phyloP scores from a whole-genome alignment of 1,140 invertebrate species.

The Nephotettix cincticeps region DNA sequence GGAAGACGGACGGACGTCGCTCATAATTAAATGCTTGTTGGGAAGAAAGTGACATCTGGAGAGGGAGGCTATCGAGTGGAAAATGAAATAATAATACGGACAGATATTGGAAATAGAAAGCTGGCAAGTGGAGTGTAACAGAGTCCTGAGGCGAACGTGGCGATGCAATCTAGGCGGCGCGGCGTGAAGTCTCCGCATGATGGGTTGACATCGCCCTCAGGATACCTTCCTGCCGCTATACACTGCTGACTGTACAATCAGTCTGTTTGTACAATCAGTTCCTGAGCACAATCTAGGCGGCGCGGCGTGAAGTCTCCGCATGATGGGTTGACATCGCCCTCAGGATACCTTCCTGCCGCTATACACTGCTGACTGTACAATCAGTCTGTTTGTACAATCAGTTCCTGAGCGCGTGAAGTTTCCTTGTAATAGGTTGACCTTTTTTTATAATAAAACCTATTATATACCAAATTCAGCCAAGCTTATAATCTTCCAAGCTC shows the following conservation, averaged over 20 bases:
- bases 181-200: slow-evolving; percentile 6
- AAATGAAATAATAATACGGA: slow-evolving; percentile 23
- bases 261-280: not conserved
- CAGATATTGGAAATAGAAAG: slow-evolving; percentile 17
- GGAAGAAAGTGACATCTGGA: slow-evolving; percentile 21
- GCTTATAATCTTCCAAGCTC: too few species aligned
- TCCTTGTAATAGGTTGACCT: not conserved
- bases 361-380: too few species aligned
- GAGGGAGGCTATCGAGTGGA: slow-evolving; percentile 14
- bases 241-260: too few species aligned
- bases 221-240: not conserved
- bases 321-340: not conserved
- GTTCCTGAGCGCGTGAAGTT: not conserved
- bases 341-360: not conserved
- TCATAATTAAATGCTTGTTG: slow-evolving; percentile 21
- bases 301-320: slow-evolving; percentile 2
- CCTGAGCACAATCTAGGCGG: not conserved
- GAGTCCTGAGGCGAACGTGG: not conserved
- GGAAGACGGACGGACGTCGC: slow-evolving; percentile 18
- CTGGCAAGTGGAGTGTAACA: slow-evolving; percentile 8
- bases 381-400: not conserved
- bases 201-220: not conserved
- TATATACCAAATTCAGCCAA: too few species aligned
- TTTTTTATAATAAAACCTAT: too few species aligned
- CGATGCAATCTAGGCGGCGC: not conserved